A percentile compares a stretch with the other conserved stretches of the same genome.
phyloP scores from a whole-genome alignment of 1,140 invertebrate species.

The Manduca sexta region DNA sequence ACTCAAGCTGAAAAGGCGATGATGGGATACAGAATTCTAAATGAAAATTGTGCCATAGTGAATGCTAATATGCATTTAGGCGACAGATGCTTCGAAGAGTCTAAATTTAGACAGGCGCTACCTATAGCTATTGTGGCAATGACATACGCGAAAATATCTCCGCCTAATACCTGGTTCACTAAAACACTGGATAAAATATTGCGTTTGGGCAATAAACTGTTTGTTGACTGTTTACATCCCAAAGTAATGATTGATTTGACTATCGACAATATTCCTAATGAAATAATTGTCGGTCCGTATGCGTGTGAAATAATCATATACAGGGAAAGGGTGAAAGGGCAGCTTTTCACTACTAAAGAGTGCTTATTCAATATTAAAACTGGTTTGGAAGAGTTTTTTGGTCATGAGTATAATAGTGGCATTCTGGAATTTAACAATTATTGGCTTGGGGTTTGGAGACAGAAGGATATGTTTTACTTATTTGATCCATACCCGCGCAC shows the following conservation, averaged over 20 bases:
- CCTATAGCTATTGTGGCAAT: conserved; percentile 67
- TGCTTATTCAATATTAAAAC: conserved; percentile 58
- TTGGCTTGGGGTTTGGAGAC: conserved; percentile 69
- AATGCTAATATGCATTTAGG: conserved; percentile 73
- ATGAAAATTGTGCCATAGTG: conserved; percentile 70
- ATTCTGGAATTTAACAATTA: conserved; percentile 69
- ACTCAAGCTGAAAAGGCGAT: conserved; percentile 60
- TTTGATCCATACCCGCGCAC: conserved; percentile 73
- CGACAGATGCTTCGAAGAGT: conserved; percentile 71
- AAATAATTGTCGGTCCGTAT: conserved; percentile 72
- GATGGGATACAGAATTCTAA: conserved; percentile 70
- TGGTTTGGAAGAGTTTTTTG: conserved; percentile 61
- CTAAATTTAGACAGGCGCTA: conserved; percentile 69
- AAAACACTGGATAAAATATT: conserved; percentile 73
- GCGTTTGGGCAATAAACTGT: conserved; percentile 70
- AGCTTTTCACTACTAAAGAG: conserved; percentile 66
- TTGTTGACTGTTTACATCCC: conserved; percentile 57
- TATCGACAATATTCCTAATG: conserved; percentile 71
- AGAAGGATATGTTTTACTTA: conserved; percentile 72
- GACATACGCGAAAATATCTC: conserved; percentile 73
- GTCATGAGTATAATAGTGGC: conserved; percentile 63
- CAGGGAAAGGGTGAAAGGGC: conserved; percentile 66
- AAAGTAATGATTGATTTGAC: conserved; percentile 62
- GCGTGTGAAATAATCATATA: conserved; percentile 72
- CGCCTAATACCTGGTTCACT: conserved; percentile 71